Percentiles rank a stretch among this genome's conserved stretches.
These are phyloP conservation scores for Kryphioiulus occultus DNA, from an alignment of 2,888 invertebrate genomes.

Conservation along the genomic window DNA sequence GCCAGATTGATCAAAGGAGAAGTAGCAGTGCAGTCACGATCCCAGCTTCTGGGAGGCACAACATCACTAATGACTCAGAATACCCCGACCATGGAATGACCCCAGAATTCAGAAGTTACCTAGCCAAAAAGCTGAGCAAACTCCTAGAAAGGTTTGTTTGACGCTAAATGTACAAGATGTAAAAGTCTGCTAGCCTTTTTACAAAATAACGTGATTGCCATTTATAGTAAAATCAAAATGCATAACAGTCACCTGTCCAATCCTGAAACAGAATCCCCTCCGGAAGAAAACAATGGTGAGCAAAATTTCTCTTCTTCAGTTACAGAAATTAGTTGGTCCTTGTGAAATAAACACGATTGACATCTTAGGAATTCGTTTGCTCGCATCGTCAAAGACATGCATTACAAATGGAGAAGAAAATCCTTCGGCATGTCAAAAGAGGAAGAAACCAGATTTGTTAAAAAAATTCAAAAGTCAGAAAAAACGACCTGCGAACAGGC, in stretches of 20 bases:
- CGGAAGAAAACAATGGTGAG: neutral
- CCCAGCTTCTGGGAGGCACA: neutral
- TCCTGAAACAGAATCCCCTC: neutral
- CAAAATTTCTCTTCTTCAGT: neutral
- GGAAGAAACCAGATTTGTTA: slow-evolving; percentile 2
- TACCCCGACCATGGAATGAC: neutral
- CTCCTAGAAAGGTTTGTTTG: slow-evolving; percentile 21
- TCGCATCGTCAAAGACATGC: neutral
- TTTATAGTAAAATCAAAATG: slow-evolving; percentile 41
- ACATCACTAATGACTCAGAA: neutral
- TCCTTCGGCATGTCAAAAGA: neutral
- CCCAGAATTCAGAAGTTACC: slow-evolving; percentile 8
- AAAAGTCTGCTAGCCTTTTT: neutral
- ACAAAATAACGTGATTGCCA: no score
- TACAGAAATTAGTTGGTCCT: neutral
- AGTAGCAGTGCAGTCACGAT: no score
- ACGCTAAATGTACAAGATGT: neutral
- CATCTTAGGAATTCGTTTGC: neutral
- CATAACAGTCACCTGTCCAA: neutral
- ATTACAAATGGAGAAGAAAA: neutral
- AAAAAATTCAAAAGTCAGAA: neutral
- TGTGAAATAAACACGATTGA: neutral
- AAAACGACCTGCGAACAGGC: neutral
- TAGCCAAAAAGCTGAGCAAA: slow-evolving; percentile 43
- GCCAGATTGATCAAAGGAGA: neutral